Evolutionary conservation across 2,888 invertebrate species (phyloP).

Genomic region (Drosophila phalerata): DNA sequence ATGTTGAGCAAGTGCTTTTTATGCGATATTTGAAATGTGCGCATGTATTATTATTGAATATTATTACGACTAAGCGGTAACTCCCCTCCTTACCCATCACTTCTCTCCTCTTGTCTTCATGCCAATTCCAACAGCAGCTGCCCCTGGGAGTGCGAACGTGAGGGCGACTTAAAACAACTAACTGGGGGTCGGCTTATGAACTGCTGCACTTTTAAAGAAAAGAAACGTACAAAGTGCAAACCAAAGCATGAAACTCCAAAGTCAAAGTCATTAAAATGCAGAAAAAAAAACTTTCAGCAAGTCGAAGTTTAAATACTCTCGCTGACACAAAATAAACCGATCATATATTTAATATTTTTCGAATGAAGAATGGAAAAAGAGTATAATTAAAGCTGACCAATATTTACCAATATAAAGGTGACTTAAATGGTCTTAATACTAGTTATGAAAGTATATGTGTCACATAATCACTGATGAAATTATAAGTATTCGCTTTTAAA

Average conservation of each 20-base stretch:
- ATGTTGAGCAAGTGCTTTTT: constrained; percentile 78
- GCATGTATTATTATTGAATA: constrained; percentile 78
- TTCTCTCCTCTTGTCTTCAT: neutral
- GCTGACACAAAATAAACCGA: too few relatives aligned
- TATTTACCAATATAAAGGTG: neutral
- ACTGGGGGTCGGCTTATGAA: constrained; percentile 59
- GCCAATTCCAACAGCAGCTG: constrained; percentile 30
- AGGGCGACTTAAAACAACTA: constrained; percentile 47
- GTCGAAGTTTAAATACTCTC: constrained; percentile 4
- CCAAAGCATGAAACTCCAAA: constrained; percentile 40
- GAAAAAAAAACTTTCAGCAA: neutral
- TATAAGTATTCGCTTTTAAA: neutral
- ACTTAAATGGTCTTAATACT: too few relatives aligned
- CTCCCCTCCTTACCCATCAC: neutral
- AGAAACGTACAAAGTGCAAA: neutral
- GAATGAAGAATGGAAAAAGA: neutral
- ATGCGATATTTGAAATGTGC: constrained; percentile 61
- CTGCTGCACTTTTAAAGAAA: constrained; percentile 35
- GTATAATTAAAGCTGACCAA: neutral
- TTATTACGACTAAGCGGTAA: constrained; percentile 60
- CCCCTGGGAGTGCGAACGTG: constrained; percentile 29
- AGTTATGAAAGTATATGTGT: neutral
- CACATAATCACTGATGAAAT: neutral
- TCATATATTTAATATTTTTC: neutral
- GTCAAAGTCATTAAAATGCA: constrained; percentile 51